phyloP scores from a whole-genome alignment of 2,113 vertebrate species.

The Bubo scandiacus region DNA sequence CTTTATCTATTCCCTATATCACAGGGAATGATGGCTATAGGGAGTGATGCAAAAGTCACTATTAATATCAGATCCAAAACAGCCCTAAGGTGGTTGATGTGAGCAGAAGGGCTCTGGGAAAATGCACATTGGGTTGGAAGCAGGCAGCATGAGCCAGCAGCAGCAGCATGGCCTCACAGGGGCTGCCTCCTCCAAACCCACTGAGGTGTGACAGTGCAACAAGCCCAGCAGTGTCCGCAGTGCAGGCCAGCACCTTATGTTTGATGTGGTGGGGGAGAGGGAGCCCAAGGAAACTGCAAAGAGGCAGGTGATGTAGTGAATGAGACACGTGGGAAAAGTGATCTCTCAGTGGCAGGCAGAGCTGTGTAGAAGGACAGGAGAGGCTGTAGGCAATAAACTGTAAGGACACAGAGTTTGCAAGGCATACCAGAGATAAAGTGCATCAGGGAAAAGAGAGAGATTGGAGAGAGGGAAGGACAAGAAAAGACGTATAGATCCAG shows the following conservation, averaged over 20 bases:
- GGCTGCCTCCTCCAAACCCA: not conserved
- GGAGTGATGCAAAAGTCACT: not conserved
- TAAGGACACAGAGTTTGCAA: not conserved
- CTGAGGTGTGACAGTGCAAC: not conserved
- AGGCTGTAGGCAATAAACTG: not conserved
- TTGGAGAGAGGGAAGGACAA: not conserved
- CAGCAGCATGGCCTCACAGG: accelerated
- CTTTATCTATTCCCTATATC: not conserved
- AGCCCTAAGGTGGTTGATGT: not conserved
- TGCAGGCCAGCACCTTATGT: not conserved
- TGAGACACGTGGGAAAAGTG: not conserved
- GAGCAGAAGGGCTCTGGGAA: not conserved
- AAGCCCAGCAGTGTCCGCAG: not conserved
- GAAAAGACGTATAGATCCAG: not conserved
- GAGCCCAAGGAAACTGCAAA: not conserved
- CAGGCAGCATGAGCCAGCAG: not conserved
- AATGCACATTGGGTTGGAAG: not conserved
- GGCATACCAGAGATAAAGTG: not conserved
- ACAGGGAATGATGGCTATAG: not conserved
- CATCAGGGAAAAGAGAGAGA: not conserved
- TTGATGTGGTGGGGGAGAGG: not conserved
- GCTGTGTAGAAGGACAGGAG: not conserved
- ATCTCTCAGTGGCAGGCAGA: not conserved
- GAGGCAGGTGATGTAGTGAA: not conserved
- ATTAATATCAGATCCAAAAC: not conserved